phyloP scores from a whole-genome alignment of 2,113 vertebrate genomes.

The human (Homo sapiens) region DNA sequence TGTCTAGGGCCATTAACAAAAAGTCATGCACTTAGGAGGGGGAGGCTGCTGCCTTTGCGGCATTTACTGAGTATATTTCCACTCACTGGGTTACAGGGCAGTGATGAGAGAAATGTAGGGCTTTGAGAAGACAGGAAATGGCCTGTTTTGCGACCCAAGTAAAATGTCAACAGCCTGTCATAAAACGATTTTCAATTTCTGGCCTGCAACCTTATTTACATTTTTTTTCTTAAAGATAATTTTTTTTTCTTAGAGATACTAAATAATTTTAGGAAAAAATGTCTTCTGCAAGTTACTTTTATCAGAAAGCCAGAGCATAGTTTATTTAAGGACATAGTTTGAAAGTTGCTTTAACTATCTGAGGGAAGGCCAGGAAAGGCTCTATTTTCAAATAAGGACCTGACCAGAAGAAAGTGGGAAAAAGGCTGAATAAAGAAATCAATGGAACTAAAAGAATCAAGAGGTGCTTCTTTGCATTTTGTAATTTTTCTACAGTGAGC shows the following conservation, averaged over 20 bases:
- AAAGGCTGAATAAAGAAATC: not conserved
- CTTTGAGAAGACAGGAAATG: constrained; percentile 7
- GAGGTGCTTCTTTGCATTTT: not conserved
- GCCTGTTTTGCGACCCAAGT: constrained; percentile 52
- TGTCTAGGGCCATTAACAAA: constrained; percentile 47
- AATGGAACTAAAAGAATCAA: not conserved
- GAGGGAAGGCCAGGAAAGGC: not conserved
- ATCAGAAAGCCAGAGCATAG: not conserved
- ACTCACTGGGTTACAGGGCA: not conserved
- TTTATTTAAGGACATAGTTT: not conserved
- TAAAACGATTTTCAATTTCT: constrained; percentile 46
- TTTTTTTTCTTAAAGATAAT: not conserved
- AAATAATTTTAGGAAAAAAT: not conserved
- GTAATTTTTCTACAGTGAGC: not conserved
- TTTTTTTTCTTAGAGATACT: not conserved
- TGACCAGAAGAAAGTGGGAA: not conserved
- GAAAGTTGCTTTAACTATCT: not conserved
- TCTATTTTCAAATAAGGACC: not conserved
- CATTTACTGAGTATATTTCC: not conserved
- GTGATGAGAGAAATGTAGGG: not conserved
- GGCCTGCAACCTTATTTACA: constrained; percentile 38
- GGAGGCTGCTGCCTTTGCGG: not conserved
- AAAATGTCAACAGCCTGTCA: constrained; percentile 30
- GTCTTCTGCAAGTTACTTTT: not conserved
- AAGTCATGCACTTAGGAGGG: not conserved